Evolutionary conservation across 2,797 vertebrate genomes (phyloP), one percentile per base, ranked within the genome.

Genomic region (Myotis daubentonii): DNA sequence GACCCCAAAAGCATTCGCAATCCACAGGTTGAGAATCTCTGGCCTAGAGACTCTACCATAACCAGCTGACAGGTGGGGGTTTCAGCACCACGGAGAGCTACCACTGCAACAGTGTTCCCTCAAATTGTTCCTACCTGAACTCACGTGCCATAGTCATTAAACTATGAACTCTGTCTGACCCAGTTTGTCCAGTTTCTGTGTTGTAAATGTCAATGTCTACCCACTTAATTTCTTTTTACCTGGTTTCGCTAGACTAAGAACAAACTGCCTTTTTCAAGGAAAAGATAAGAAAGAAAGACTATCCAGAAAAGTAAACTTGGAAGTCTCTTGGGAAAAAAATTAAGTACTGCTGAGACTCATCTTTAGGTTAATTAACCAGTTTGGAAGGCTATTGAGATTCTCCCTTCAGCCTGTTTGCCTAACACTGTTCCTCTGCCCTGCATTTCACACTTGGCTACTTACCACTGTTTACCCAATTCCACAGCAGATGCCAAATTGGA

Each of bases 231-330:
- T 95, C 60, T 87, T 95, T 78, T 72, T 16, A 74, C 36, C 89
- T 95, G 53, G 25, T 84, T 95, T 92, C 87, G 20, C 36, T 71
- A 87, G 57, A 92, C 72, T 60, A 70, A 81, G 44, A 94, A 89
- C 91, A 96, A 95, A 93, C 74, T 66, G 76, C 20, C 72, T 84
- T 86, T 91, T 92, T 57, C 47, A 90, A 75, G 92, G 28, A 68
- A 76, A 85, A 89, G 44, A 41, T 65, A 82, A 62, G 70, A 57
- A 93, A 92, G 55, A 36, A 66, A 94, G 57, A 41, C 60, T 51
- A 78, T 72, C 5, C 68, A 9, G 23, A 62, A 96, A 89, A 85
- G 55, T 62, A 93, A 89, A 89, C 76, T 78, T 65, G 30, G 10
- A 91, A 49, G 66, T 60, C 80, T 89, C 72, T 57, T 33, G 41